Evolutionary conservation across 2,113 vertebrate genomes (phyloP), one percentile per base, ranked within the genome.

Genomic region (Anser brachyrhynchus): DNA sequence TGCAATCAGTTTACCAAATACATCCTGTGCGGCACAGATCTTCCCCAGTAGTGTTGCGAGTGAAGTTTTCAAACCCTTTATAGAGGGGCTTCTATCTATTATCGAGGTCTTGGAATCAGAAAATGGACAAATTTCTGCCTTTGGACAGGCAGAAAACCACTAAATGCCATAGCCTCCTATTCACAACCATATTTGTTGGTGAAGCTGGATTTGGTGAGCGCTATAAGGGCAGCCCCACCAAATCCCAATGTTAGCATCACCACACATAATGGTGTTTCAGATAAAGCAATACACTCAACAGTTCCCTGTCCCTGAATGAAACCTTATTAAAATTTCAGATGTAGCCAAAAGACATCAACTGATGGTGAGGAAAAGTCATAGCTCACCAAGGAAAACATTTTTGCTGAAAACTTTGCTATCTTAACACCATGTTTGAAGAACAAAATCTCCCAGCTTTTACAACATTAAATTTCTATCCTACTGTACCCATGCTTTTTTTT

Each of bases 1-100:
- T 64, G n/a, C 39, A 79, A 87, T 49, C n/a, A 87, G 41, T 83
- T 71, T 51, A 59, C 17, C 57, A 77, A 85, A 66, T 33, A 20
- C 20, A 26, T 44, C 33, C 43, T 39, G 5, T 52, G 25, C 64
- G 59, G 9, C 22, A 21, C 9, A 28, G 13, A 8, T 71, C 79
- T 73, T 59, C 64, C 75, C 77, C 46, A 72, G 46, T 0, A 35
- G 8, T 52, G 26, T 52, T 67, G 10, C 21, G 26, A 84, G 6
- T 4, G 5, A 82, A 76, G 62, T 85, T 87, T 93, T 87, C 74
- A 91, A 58, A n/a, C 6, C 20, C 37, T 13, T 39, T 14, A 37
- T 8, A 51, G 28, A 64, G 17, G 5, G n/a, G 46, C 0, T 0
- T 23, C 4, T 64, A 6, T 35, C 67, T 59, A 75, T 44, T 43